These are phyloP conservation scores for Lophura swinhoii DNA, from an alignment of 2,797 vertebrate species.

Conservation along the genomic window DNA sequence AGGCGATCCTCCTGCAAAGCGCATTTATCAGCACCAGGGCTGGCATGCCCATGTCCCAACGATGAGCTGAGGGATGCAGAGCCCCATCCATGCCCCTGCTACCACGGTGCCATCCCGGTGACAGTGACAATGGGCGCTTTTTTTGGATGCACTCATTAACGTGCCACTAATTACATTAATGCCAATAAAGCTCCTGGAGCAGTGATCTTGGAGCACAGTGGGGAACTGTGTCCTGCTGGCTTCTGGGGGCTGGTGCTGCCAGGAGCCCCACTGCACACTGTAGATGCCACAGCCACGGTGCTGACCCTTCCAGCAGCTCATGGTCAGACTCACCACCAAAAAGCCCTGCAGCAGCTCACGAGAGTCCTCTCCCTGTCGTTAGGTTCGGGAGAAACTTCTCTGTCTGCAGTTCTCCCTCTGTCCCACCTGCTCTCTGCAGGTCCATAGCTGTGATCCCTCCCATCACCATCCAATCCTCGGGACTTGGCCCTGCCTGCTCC, in stretches of 20 bases:
- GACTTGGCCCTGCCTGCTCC: not conserved
- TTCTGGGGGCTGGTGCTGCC: not conserved
- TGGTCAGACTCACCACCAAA: too few relatives aligned
- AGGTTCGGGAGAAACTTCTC: not conserved
- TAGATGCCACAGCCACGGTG: too few relatives aligned
- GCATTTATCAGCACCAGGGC: not conserved
- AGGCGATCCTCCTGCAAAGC: not conserved
- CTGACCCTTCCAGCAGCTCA: not conserved
- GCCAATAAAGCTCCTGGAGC: not conserved
- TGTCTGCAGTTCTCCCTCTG: not conserved
- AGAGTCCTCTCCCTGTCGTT: not conserved
- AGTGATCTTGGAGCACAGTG: not conserved
- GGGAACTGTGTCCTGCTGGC: not conserved
- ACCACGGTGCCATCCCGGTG: not conserved
- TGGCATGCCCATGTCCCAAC: not conserved
- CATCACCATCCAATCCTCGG: rapidly evolving
- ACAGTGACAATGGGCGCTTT: rapidly evolving
- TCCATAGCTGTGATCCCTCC: too few relatives aligned
- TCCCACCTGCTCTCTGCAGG: not conserved
- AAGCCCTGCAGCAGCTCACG: not conserved
- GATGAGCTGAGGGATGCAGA: not conserved
- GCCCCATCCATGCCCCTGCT: not conserved
- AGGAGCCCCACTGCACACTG: rapidly evolving
- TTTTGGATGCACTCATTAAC: rapidly evolving
- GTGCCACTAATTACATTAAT: not conserved